These are phyloP conservation scores for Zaprionus africanus DNA, from an alignment of 1,140 invertebrate species.

Conservation along the genomic window DNA sequence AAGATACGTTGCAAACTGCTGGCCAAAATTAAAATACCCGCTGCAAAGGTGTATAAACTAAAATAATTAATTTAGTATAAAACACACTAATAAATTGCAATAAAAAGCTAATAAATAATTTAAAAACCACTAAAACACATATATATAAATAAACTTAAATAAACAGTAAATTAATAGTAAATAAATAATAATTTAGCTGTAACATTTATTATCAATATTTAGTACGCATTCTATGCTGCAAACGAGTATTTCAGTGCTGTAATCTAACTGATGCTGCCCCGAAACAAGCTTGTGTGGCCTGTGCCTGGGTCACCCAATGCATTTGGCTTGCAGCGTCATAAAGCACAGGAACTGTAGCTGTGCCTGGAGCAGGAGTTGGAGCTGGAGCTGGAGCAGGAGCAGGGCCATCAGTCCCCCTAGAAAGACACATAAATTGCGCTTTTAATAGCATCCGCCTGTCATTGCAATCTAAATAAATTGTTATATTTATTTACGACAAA, in stretches of 20 bases:
- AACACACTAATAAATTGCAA: background rate
- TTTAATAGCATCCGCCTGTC: constrained; percentile 82
- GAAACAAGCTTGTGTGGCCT: constrained; percentile 11
- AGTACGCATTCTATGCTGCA: background rate
- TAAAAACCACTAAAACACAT: background rate
- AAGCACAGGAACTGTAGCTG: constrained; percentile 39
- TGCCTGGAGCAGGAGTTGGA: background rate
- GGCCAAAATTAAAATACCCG: no score
- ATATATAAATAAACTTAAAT: background rate
- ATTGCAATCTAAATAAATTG: constrained; percentile 83
- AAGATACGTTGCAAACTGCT: no score
- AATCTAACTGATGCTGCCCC: constrained; percentile 1
- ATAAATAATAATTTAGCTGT: background rate
- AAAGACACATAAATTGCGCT: constrained; percentile 74
- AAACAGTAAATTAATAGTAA: background rate
- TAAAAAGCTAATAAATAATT: background rate
- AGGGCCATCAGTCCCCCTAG: constrained; percentile 33
- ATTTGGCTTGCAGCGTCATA: constrained; percentile 49
- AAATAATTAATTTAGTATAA: background rate
- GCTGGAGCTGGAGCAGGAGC: background rate
- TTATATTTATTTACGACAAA: constrained; percentile 83
- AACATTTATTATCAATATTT: background rate
- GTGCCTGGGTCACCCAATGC: constrained; percentile 14
- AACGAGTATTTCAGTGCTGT: constrained; percentile 5
- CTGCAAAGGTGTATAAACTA: no score